A percentile compares a stretch with the other conserved stretches of the same genome.
These are phyloP conservation scores for Ceratina australensis DNA, from an alignment of 1,140 invertebrate species.

Conservation along the genomic window DNA sequence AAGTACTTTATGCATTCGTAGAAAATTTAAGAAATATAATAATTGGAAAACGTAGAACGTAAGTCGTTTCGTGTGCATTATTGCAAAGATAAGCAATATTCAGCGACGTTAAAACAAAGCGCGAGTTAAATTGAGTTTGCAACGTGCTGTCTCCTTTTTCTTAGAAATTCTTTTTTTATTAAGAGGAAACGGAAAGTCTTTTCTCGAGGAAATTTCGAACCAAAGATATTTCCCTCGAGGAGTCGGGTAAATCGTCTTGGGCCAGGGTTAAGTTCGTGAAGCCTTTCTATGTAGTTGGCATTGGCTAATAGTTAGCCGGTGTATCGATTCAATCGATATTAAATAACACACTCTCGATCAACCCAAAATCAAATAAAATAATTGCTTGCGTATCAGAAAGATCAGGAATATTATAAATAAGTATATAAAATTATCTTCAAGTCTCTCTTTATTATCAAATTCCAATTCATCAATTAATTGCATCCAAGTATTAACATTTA, in stretches of 20 bases:
- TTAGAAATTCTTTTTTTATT: background rate
- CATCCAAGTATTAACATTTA: no score
- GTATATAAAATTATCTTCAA: no score
- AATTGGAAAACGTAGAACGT: no score
- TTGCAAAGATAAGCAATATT: no score
- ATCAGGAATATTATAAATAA: no score
- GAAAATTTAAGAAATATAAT: no score
- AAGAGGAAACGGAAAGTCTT: background rate
- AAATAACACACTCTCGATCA: background rate
- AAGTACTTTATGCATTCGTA: background rate
- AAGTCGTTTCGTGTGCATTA: no score
- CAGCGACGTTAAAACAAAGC: background rate
- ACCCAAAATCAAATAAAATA: no score
- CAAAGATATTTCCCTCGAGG: slow-evolving; percentile 44
- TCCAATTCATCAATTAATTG: no score
- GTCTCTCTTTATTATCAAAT: no score
- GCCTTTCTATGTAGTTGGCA: background rate
- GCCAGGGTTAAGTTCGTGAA: slow-evolving; percentile 10
- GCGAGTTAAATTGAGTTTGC: background rate
- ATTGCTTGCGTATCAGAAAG: background rate
- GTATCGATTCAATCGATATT: background rate
- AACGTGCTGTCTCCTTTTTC: background rate
- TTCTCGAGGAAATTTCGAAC: slow-evolving; percentile 13
- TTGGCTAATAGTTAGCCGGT: slow-evolving; percentile 2
- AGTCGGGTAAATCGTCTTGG: background rate